Percentiles rank a stretch among this genome's conserved stretches.
phyloP scores from a whole-genome alignment of 2,113 vertebrate genomes.

The Ahaetulla prasina region DNA sequence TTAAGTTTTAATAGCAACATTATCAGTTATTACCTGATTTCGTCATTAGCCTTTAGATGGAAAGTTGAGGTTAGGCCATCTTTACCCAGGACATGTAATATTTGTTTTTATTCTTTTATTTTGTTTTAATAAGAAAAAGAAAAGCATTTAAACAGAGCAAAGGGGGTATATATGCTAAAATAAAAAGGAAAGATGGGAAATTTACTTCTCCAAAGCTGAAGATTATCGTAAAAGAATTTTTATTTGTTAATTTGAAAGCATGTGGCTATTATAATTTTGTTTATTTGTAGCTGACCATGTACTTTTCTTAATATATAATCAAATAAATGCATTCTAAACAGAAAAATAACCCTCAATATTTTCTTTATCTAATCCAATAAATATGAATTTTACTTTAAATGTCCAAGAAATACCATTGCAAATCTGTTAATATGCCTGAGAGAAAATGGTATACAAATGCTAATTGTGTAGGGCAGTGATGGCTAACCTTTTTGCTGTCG shows the following conservation, averaged over 20 bases:
- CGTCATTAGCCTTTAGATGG: not conserved
- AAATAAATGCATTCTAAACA: not conserved
- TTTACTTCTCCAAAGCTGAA: not conserved
- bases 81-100: not conserved
- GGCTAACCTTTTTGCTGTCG: too few relatives aligned
- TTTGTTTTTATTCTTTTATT: not conserved
- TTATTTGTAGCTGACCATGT: not conserved
- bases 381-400: not conserved
- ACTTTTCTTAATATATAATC: not conserved
- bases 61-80: not conserved
- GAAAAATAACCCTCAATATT: not conserved
- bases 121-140: not conserved
- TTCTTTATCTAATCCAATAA: not conserved
- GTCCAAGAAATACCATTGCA: not conserved
- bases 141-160: not conserved
- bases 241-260: not conserved
- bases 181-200: not conserved
- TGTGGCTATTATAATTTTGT: not conserved
- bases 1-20: not conserved
- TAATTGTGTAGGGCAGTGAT: not conserved
- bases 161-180: not conserved
- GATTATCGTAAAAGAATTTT: not conserved
- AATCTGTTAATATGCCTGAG: not conserved
- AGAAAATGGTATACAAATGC: not conserved
- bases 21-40: not conserved